phyloP scores from a whole-genome alignment of 2,888 invertebrate species.

The Adineta ricciae region DNA sequence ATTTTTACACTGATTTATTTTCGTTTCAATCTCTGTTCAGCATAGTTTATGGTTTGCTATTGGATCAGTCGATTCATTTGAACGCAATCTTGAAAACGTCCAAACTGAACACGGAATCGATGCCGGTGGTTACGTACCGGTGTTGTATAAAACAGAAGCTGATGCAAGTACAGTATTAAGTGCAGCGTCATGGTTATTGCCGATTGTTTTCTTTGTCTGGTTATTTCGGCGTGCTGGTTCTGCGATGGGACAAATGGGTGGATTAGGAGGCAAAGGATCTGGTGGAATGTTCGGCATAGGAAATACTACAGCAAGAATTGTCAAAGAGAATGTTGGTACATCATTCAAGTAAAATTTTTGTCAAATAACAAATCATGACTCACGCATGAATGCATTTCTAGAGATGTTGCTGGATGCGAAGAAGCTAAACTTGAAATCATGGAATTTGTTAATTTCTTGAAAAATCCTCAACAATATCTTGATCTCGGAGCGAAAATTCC shows the following conservation, averaged over 20 bases:
- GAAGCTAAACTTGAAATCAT: conserved; percentile 99
- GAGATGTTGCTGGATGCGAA: conserved; percentile 98
- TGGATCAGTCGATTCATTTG: conserved; percentile 94
- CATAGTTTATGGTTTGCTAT: conserved; percentile 83
- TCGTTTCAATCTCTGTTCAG: conserved; percentile 35
- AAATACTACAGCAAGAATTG: conserved; percentile 88
- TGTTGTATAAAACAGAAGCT: conserved; percentile 84
- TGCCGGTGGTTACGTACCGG: conserved; percentile 74
- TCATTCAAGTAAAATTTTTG: conserved; percentile 57
- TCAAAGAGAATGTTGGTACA: conserved; percentile 87
- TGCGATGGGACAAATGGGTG: conserved; percentile 64
- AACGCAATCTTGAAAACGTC: conserved; percentile 87
- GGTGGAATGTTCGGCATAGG: conserved; percentile 52
- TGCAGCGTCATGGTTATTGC: conserved; percentile 53
- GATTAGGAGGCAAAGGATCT: conserved; percentile 48
- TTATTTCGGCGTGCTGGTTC: conserved; percentile 73
- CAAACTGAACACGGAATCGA: conserved; percentile 69
- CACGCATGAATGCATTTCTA: conserved; percentile 43
- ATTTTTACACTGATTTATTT: not conserved
- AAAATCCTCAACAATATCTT: conserved; percentile 93
- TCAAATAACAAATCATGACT: conserved; percentile 16
- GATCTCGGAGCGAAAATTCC: conserved; percentile 97
- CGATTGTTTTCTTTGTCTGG: conserved; percentile 69
- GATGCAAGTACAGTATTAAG: conserved; percentile 55
- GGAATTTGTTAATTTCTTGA: conserved; percentile 99